Percentiles rank a stretch among this genome's conserved stretches.
Conservation (phyloP, 1,140 invertebrate species). For the Zaprionus taronus region DNA sequence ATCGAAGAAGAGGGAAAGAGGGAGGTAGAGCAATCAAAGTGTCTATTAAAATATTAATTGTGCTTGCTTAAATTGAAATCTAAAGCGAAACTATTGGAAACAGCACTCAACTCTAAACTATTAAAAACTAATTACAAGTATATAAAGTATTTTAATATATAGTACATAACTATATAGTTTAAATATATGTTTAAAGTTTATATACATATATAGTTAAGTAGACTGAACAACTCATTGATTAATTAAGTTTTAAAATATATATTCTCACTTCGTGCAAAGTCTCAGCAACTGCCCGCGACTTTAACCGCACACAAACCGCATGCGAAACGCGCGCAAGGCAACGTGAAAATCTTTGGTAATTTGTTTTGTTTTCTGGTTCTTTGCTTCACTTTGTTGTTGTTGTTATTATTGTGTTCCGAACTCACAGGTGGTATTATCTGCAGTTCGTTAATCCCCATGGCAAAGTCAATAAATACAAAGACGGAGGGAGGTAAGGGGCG, state of each 20-base stretch:
- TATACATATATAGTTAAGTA: background rate
- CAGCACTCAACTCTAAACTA: background rate
- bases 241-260: slow-evolving; percentile 13
- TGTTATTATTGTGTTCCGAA: background rate
- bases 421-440: slow-evolving; percentile 25
- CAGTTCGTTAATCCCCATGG: slow-evolving; percentile 27
- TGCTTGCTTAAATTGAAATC: background rate
- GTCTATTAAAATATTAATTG: background rate
- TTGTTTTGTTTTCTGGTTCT: slow-evolving; percentile 23
- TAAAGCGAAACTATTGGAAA: background rate
- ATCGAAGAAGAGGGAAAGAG: background rate
- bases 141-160: background rate
- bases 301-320: background rate
- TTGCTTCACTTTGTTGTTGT: slow-evolving; percentile 7
- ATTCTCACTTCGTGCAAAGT: background rate
- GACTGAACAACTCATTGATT: slow-evolving; percentile 1
- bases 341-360: slow-evolving; percentile 12
- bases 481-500: background rate
- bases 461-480: slow-evolving; percentile 34
- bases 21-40: background rate
- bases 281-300: background rate
- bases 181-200: no score
- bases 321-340: background rate
- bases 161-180: no score
- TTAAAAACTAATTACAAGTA: background rate